phyloP scores from a whole-genome alignment of 2,797 vertebrate species.

The Centroberyx gerrardi region DNA sequence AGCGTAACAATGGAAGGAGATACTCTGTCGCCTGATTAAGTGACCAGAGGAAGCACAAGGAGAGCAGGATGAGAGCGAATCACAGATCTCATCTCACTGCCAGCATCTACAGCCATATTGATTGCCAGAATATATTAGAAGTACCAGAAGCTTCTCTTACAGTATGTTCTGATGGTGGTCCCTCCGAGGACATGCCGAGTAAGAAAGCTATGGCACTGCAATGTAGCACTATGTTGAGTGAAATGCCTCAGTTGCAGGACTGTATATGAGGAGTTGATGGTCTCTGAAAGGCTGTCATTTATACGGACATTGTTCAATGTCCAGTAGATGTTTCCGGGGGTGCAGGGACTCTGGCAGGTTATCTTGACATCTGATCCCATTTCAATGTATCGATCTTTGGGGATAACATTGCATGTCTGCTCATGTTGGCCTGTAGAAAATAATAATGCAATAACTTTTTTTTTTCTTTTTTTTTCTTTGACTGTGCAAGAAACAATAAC shows the following conservation, averaged over 20 bases:
- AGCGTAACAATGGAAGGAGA: too few species aligned
- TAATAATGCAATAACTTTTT: background rate
- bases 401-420: conserved; percentile 48
- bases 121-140: background rate
- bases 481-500: too few species aligned
- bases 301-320: conserved; percentile 23
- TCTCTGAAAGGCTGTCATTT: conserved; percentile 29
- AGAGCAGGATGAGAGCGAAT: background rate
- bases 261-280: conserved; percentile 53
- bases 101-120: background rate
- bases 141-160: conserved; percentile 53
- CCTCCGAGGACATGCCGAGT: conserved; percentile 60
- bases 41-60: background rate
- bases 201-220: conserved; percentile 54
- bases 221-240: background rate
- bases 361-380: conserved; percentile 51
- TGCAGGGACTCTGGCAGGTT: conserved; percentile 56
- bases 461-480: background rate
- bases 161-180: conserved; percentile 63
- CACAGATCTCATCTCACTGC: background rate
- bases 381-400: conserved; percentile 61
- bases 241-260: conserved; percentile 66
- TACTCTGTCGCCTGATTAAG: too few species aligned
- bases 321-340: conserved; percentile 61
- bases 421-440: conserved; percentile 43